Evolutionary conservation across 2,888 invertebrate genomes (phyloP).

Genomic region (Pristionchus japonicus): DNA sequence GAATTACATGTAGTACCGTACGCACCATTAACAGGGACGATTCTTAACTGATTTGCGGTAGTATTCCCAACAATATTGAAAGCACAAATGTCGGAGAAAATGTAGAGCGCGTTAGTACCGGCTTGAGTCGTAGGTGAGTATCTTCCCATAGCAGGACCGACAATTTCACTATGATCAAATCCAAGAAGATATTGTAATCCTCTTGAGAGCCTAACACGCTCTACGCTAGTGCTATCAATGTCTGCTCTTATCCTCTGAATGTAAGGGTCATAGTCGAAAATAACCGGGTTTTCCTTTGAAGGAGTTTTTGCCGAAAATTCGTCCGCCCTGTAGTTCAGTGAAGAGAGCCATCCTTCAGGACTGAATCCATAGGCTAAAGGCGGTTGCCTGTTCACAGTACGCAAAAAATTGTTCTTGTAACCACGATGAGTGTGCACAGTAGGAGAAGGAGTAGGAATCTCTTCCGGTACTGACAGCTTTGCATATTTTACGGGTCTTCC

Average conservation of each 20-base stretch:
- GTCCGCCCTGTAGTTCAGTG: not conserved
- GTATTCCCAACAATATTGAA: not conserved
- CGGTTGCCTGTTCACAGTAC: no score
- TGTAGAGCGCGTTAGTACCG: no score
- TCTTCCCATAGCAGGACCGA: not conserved
- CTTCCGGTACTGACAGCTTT: no score
- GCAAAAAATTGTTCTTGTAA: no score
- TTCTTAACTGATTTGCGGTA: not conserved
- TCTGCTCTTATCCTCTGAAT: not conserved
- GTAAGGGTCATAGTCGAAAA: not conserved
- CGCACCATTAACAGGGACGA: not conserved
- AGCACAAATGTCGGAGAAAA: not conserved
- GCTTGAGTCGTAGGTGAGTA: not conserved
- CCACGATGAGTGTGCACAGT: no score
- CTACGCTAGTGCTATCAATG: not conserved
- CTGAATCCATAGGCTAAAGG: not conserved
- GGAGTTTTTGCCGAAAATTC: not conserved
- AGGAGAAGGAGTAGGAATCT: no score
- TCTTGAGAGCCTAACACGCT: not conserved
- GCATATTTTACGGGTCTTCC: no score
- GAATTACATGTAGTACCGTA: not conserved
- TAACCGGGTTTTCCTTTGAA: not conserved
- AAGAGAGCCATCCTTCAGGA: not conserved
- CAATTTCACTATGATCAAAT: not conserved
- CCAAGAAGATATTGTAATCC: no score